phyloP scores from a whole-genome alignment of 1,140 invertebrate species.

The Cydia splendana region DNA sequence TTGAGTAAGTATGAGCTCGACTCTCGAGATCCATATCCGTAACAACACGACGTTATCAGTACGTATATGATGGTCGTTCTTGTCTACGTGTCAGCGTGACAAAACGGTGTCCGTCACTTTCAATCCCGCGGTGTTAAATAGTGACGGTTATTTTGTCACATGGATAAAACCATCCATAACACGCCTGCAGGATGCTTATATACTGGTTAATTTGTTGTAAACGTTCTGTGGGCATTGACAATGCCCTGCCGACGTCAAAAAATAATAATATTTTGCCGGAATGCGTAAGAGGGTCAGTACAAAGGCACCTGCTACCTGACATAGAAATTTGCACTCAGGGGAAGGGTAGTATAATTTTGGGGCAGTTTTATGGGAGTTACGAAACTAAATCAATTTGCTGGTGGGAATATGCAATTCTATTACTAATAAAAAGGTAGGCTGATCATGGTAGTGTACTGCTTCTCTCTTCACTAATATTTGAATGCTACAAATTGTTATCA shows the following conservation, averaged over 20 bases:
- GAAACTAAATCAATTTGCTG: not conserved
- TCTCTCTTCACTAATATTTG: not conserved
- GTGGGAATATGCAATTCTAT: not conserved
- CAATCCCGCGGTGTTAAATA: too few species aligned
- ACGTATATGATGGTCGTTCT: too few species aligned
- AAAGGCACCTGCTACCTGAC: slow-evolving; percentile 52
- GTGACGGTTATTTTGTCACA: too few species aligned
- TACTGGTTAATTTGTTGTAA: not conserved
- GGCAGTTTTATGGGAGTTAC: not conserved
- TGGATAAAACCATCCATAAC: too few species aligned
- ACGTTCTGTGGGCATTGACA: not conserved
- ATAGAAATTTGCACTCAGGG: slow-evolving; percentile 13
- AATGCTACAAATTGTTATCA: not conserved
- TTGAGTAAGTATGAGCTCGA: too few species aligned
- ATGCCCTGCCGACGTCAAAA: slow-evolving; percentile 14
- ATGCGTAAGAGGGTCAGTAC: slow-evolving; percentile 37
- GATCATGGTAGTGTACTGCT: too few species aligned
- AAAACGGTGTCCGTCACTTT: too few species aligned
- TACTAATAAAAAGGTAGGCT: too few species aligned
- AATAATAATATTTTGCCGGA: slow-evolving; percentile 18
- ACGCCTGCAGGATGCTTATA: not conserved
- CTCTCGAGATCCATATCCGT: too few species aligned
- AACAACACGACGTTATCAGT: too few species aligned
- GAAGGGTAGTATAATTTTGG: not conserved
- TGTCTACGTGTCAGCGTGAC: too few species aligned